phyloP scores from a whole-genome alignment of 1,140 invertebrate species.

The Marisa cornuarietis region DNA sequence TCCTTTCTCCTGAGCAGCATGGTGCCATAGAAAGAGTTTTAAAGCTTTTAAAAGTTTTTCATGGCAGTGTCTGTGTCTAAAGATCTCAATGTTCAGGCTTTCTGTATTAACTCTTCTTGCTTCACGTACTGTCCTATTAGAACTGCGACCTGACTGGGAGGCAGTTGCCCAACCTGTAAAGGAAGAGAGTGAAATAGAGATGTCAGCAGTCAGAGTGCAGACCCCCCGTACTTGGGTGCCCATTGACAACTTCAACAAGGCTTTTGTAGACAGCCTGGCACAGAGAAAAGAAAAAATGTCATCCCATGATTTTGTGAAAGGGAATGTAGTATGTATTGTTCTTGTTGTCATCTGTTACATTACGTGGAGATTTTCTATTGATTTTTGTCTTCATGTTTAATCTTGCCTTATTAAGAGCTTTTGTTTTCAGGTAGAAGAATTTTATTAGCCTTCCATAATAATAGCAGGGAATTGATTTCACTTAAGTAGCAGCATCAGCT shows the following conservation, averaged over 20 bases:
- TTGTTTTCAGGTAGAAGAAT: too few relatives aligned
- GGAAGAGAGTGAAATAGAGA: slow-evolving; percentile 12
- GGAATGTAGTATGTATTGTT: slow-evolving; percentile 38
- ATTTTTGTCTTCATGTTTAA: too few relatives aligned
- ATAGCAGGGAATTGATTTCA: too few relatives aligned
- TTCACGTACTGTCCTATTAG: slow-evolving; percentile 31
- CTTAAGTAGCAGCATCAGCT: too few relatives aligned
- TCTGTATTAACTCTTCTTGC: not conserved
- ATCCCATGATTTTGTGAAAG: slow-evolving; percentile 46
- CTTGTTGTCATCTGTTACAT: too few relatives aligned
- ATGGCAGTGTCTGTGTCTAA: too few relatives aligned
- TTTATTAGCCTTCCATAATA: too few relatives aligned
- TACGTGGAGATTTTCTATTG: too few relatives aligned
- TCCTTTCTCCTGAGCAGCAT: too few relatives aligned
- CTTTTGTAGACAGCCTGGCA: slow-evolving; percentile 46
- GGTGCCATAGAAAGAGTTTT: too few relatives aligned
- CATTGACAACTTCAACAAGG: slow-evolving; percentile 60
- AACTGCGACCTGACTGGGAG: slow-evolving; percentile 43
- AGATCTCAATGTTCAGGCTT: not conserved
- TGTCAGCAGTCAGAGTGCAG: slow-evolving; percentile 19
- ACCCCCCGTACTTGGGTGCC: slow-evolving; percentile 49
- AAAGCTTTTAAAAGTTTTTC: too few relatives aligned
- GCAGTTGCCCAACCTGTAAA: slow-evolving; percentile 18
- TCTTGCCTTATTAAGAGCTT: too few relatives aligned
- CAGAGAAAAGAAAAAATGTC: slow-evolving; percentile 31